phyloP scores from a whole-genome alignment of 2,797 vertebrate genomes.

The Phataginus tricuspis region DNA sequence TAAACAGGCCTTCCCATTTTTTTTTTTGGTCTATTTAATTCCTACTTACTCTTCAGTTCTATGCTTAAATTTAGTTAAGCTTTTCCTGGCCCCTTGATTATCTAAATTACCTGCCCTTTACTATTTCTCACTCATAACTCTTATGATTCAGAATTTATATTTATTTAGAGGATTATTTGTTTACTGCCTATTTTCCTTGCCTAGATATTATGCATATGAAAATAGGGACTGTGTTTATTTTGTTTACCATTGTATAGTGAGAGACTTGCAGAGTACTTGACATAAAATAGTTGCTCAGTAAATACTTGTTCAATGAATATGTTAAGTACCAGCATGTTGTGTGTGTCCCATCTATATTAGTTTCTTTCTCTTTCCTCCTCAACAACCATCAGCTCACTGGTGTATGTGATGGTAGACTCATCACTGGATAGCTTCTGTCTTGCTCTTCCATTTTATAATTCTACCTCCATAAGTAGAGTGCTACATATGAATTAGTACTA shows the following conservation, averaged over 20 bases:
- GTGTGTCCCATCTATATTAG: background rate
- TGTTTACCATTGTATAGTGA: background rate
- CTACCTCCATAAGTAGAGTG: background rate
- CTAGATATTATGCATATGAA: background rate
- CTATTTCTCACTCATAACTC: background rate
- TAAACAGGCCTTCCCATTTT: background rate
- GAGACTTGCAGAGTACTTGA: background rate
- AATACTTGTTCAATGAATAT: slow-evolving; percentile 27
- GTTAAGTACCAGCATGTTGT: background rate
- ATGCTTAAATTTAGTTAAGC: background rate
- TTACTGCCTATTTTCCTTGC: slow-evolving; percentile 5
- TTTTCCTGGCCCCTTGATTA: background rate
- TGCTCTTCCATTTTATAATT: slow-evolving; percentile 13
- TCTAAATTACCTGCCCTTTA: background rate
- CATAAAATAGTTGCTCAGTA: background rate
- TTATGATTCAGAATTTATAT: slow-evolving; percentile 24
- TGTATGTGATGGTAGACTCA: background rate
- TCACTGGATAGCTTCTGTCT: background rate
- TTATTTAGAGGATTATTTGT: background rate
- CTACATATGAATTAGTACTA: background rate
- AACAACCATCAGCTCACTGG: background rate
- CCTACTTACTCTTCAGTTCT: background rate
- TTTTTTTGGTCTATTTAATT: background rate
- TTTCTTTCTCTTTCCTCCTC: background rate
- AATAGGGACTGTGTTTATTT: background rate